Percentiles rank a stretch among this genome's conserved stretches.
Conservation (phyloP, 2,113 vertebrate species). For the Prunella himalayana region DNA sequence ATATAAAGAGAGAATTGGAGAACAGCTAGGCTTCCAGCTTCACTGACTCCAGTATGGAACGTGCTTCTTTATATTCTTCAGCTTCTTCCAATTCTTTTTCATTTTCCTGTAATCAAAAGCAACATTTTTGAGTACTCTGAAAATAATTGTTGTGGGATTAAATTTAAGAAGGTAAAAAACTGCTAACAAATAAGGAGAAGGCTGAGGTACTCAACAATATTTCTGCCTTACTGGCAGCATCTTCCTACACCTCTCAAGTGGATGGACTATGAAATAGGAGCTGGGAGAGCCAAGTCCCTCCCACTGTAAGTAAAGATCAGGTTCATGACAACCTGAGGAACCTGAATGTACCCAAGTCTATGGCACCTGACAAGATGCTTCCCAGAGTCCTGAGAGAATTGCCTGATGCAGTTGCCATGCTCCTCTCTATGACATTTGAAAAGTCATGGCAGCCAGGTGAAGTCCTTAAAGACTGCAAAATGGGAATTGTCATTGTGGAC, state of each 20-base stretch:
- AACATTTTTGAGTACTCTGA: neutral
- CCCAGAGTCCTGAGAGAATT: neutral
- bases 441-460: neutral
- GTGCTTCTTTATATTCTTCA: slow-evolving; percentile 90
- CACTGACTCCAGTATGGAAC: slow-evolving; percentile 84
- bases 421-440: neutral
- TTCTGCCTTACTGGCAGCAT: neutral
- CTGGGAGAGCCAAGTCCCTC: neutral
- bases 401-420: neutral
- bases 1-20: slow-evolving; percentile 55
- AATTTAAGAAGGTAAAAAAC: neutral
- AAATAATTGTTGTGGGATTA: neutral
- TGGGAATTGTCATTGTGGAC: neutral
- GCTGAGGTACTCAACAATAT: neutral
- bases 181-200: neutral
- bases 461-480: neutral
- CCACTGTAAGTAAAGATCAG: neutral
- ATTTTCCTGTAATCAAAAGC: slow-evolving; percentile 80
- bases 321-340: neutral
- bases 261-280: neutral
- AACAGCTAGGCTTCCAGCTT: slow-evolving; percentile 86
- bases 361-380: neutral
- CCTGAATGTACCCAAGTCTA: neutral
- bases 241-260: neutral
- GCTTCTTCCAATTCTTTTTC: slow-evolving; percentile 88